Base-by-base conservation (phyloP, 2,888 invertebrate species). In the Ferrisia virgata region DNA sequence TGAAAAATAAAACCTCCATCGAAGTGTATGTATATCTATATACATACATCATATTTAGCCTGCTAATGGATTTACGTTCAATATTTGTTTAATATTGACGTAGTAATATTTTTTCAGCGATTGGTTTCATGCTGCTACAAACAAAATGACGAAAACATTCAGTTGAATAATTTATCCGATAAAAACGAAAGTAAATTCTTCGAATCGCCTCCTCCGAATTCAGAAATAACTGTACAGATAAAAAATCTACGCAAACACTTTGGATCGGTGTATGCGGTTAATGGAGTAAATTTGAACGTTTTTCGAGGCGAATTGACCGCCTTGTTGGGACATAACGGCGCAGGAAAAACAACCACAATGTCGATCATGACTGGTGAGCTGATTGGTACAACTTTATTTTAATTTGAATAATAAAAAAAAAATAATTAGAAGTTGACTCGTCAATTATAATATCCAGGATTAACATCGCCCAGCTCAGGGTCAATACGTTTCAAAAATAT, bases 291-390 rank as follows among this genome's bases (percentile, higher is more conserved):
- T 11, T 88, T 96, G 88, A 92, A 94, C 86, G 93, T 96, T 87
- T 94, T 93, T 87, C 91, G 93, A 87, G 94, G 94, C 0, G 94
- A 96, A 89, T 96, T 97, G 64, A 96, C 96, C 0, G 94, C 94
- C 0, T 89, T 97, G 22, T 90, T 97, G 22, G 97, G 97, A 0
- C 95, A 95, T 88, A 96, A 96, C 88, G 96, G 96, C 9, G 96
- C 95, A 3, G 95, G 95, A 40, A 96, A 96, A 88, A 93, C 93
- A n/a, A 94, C 94, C 0, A 92, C 93, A 18, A 93, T 94, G 91
- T 92, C 92, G 18, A 93, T 94, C 87, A 90, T 94, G 0, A 93
- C 91, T 84, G 92, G 91, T 90, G 2, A 53, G 53, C 18, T n/a
- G n/a, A 47, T 47, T n/a, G 43, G 3, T 15, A n/a, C 18, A n/a